Base-by-base conservation (phyloP, 2,113 vertebrate genomes). In the Monopterus albus region DNA sequence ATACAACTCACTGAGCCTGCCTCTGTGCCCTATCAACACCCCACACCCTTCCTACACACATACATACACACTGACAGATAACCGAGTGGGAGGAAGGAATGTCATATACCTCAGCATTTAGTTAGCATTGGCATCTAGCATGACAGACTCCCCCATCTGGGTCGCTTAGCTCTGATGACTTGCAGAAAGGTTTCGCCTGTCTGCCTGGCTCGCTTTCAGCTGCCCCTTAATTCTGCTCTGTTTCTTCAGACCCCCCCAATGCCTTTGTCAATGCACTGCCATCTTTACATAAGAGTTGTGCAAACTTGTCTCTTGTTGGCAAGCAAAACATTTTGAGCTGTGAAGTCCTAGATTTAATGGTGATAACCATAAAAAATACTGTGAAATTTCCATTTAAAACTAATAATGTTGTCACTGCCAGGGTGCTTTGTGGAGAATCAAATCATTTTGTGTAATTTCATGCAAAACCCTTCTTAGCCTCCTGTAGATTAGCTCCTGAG, bases 221-320 rank as follows among this genome's bases (percentile, higher is more conserved):
- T 58, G 50, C 78, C 69, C 78, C 81, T 89, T 90, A 63, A 81
- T 91, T 91, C 89, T 91, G 88, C 91, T 90, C 91, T 89, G 88
- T 89, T 91, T 91, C 91, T 83, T 77, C 80, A 69, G 57, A 83
- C 71, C 82, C 6, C 49, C 42, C 80, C 71, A 59, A n/a, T n/a
- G n/a, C n/a, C n/a, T 71, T 67, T 82, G 73, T 79, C 83, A 78
- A 74, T 47, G 62, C 57, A 0, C 46, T 71, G 68, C 52, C 66
- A 63, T 72, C 47, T 82, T 89, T 89, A 89, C 81, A 52, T 83
- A 83, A 80, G 57, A 73, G 64, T 78, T 82, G 86, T 68, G 67
- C 72, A 85, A 77, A 85, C 51, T 53, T 61, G 75, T 51, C 72
- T 64, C 66, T 49, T 25, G 35, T 70, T 51, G 28, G 73, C 51